phyloP scores from a whole-genome alignment of 2,113 vertebrate species.

The Ciconia stormi region DNA sequence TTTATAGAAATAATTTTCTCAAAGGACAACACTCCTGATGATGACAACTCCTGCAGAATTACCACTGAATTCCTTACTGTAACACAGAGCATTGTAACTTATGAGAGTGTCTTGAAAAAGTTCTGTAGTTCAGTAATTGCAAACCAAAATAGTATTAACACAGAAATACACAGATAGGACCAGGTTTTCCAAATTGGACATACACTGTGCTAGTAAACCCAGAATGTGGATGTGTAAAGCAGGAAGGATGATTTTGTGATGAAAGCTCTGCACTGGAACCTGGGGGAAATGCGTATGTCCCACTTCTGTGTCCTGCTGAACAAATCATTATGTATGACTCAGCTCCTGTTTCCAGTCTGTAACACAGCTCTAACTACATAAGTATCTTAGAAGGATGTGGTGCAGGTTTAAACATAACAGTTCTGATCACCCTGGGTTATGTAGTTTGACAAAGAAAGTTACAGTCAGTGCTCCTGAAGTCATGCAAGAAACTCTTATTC shows the following conservation, averaged over 20 bases:
- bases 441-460: not conserved
- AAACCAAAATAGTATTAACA: not conserved
- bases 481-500: not conserved
- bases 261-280: not conserved
- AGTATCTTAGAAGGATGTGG: not conserved
- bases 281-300: not conserved
- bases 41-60: not conserved
- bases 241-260: not conserved
- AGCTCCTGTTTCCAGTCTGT: not conserved
- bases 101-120: not conserved
- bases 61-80: not conserved
- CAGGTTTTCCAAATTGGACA: not conserved
- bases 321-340: not conserved
- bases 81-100: not conserved
- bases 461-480: not conserved
- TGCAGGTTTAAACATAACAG: not conserved
- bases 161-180: not conserved
- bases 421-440: not conserved
- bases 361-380: not conserved
- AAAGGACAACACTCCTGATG: not conserved
- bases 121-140: not conserved
- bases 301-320: not conserved
- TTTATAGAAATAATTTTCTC: not conserved
- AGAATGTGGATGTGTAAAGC: not conserved
- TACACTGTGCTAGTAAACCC: not conserved